Conservation (phyloP, 2,888 invertebrate genomes). For the Hyalella azteca region DNA sequence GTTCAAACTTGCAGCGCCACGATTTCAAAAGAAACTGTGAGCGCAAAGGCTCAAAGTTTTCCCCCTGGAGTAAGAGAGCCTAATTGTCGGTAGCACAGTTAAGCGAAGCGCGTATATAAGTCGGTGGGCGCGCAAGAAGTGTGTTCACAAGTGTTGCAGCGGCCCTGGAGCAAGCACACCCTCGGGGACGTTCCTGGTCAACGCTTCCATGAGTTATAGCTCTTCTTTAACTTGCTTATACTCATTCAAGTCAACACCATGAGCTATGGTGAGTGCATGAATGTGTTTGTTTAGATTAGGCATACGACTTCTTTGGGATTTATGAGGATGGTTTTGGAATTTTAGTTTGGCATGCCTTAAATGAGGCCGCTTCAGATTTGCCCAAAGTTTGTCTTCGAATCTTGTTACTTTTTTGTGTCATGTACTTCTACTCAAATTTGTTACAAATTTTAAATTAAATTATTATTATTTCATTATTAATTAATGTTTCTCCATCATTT, state of each 20-base stretch:
- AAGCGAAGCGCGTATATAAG: slow-evolving; percentile 15
- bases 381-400: too few relatives aligned
- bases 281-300: not conserved
- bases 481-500: too few relatives aligned
- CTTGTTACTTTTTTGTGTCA: too few relatives aligned
- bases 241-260: not conserved
- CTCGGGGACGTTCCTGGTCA: slow-evolving; percentile 28
- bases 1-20: too few relatives aligned
- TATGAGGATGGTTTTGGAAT: too few relatives aligned
- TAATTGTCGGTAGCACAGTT: slow-evolving; percentile 29
- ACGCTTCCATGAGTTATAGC: slow-evolving; percentile 30
- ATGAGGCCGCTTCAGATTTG: too few relatives aligned
- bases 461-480: too few relatives aligned
- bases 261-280: not conserved
- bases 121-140: not conserved
- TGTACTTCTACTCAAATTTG: too few relatives aligned
- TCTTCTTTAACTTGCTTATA: slow-evolving; percentile 32
- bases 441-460: too few relatives aligned
- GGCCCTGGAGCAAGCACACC: slow-evolving; percentile 9
- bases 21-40: too few relatives aligned
- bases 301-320: not conserved
- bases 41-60: not conserved
- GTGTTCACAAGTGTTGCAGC: slow-evolving; percentile 28
- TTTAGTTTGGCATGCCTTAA: too few relatives aligned
- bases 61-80: not conserved